Evolutionary conservation across 2,888 invertebrate species (phyloP).

Genomic region (Monochamus alternatus): DNA sequence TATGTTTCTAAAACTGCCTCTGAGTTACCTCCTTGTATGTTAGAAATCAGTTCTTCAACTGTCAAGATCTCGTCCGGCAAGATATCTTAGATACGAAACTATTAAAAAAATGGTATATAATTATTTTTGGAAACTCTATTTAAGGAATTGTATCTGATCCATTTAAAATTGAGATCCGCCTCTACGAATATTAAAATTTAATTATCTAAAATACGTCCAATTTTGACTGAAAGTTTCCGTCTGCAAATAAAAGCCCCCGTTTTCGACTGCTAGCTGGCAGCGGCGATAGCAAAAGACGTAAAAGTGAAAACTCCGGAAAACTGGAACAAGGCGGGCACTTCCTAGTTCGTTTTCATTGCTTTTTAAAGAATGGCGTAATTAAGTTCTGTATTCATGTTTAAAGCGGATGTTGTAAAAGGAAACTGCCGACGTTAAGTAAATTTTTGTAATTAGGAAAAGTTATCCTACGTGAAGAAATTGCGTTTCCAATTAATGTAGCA

Average conservation of each 20-base stretch:
- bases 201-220: not conserved
- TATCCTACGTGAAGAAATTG: not conserved
- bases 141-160: no score
- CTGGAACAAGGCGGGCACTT: constrained; percentile 1
- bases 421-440: not conserved
- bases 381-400: not conserved
- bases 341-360: constrained; percentile 12
- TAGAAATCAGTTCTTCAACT: no score
- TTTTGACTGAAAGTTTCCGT: not conserved
- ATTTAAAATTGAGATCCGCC: not conserved
- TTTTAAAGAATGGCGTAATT: constrained; percentile 9
- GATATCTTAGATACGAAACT: no score
- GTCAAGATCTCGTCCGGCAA: no score
- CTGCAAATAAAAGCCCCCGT: not conserved
- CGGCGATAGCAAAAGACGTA: not conserved
- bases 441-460: not conserved
- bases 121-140: no score
- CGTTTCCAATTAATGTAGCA: no score
- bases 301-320: constrained; percentile 7
- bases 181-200: constrained; percentile 2
- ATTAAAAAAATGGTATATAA: no score
- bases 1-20: no score
- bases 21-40: no score
- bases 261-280: not conserved
- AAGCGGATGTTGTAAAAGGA: not conserved